Percentiles rank a stretch among this genome's conserved stretches.
These are phyloP conservation scores for Galerucella pusilla DNA, from an alignment of 2,888 invertebrate species.

Conservation along the genomic window DNA sequence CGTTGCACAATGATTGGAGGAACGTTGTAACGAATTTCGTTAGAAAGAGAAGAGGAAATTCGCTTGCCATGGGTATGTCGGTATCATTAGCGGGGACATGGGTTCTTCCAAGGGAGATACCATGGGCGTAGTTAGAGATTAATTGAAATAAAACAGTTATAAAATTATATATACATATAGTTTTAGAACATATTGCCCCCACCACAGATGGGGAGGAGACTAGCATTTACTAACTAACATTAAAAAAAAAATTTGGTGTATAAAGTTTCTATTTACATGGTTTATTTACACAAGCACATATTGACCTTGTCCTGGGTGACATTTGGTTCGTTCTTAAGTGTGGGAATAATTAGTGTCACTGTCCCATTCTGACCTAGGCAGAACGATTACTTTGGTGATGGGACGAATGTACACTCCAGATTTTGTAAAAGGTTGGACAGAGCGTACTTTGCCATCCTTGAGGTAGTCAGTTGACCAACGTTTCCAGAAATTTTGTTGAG, in stretches of 20 bases:
- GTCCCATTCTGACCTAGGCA: conserved; percentile 13
- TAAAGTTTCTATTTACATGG: not conserved
- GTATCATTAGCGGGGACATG: too few relatives aligned
- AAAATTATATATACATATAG: not conserved
- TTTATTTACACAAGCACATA: not conserved
- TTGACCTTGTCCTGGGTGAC: not conserved
- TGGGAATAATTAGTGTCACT: not conserved
- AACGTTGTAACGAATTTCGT: not conserved
- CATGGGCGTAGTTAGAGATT: too few relatives aligned
- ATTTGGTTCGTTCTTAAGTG: not conserved
- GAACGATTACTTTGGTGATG: conserved; percentile 16
- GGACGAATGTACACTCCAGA: conserved; percentile 23
- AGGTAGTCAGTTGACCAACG: conserved; percentile 25
- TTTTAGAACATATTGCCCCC: not conserved
- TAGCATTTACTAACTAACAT: not conserved
- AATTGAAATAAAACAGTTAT: not conserved
- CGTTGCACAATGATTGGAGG: not conserved
- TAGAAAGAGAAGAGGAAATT: not conserved
- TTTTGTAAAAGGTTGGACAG: conserved; percentile 11
- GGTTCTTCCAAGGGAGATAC: too few relatives aligned
- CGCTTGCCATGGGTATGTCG: not conserved
- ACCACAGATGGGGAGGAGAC: not conserved
- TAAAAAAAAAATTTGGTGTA: too few relatives aligned
- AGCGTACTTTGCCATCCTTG: conserved; percentile 15
- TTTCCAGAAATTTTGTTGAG: conserved; percentile 20